Evolutionary conservation across 2,888 invertebrate species (phyloP).

Genomic region (Nemotelus pantherinus): DNA sequence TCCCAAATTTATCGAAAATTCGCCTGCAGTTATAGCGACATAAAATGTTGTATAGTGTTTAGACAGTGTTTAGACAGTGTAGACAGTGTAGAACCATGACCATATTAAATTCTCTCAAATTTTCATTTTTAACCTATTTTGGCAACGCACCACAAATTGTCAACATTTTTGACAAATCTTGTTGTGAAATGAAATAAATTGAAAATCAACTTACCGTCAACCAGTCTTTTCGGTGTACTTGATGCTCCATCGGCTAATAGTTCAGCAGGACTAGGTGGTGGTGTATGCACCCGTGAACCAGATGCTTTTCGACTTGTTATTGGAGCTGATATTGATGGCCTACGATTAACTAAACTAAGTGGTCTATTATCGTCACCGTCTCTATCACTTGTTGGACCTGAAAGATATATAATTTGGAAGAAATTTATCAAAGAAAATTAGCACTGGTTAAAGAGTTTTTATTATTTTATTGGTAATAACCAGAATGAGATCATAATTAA

Average conservation of each 20-base stretch:
- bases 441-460: background rate
- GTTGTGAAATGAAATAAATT: too few species aligned
- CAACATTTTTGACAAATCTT: too few species aligned
- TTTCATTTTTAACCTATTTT: too few species aligned
- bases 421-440: background rate
- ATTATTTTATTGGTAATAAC: background rate
- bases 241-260: constrained; percentile 84
- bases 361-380: constrained; percentile 82
- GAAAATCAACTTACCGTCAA: constrained; percentile 67
- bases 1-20: too few species aligned
- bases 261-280: constrained; percentile 78
- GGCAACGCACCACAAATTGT: too few species aligned
- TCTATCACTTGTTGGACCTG: constrained; percentile 73
- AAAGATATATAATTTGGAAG: background rate
- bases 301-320: constrained; percentile 66
- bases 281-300: constrained; percentile 75
- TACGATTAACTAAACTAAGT: constrained; percentile 75
- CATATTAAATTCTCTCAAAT: too few species aligned
- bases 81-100: too few species aligned
- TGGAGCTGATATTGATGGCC: constrained; percentile 79
- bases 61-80: too few species aligned
- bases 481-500: background rate
- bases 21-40: too few species aligned
- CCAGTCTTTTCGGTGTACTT: constrained; percentile 78
- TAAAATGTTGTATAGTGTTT: too few species aligned